phyloP scores from a whole-genome alignment of 2,113 vertebrate genomes.

The Arenaria interpres region DNA sequence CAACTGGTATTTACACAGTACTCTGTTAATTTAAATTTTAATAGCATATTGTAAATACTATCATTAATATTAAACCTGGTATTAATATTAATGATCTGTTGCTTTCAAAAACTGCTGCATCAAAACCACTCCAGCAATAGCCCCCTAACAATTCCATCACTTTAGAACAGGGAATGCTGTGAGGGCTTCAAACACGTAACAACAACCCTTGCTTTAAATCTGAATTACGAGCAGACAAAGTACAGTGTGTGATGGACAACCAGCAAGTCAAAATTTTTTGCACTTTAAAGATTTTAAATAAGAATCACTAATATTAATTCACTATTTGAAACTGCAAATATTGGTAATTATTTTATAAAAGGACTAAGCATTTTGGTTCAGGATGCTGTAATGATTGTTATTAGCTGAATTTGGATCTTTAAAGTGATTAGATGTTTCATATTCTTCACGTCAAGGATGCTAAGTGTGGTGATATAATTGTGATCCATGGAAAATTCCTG shows the following conservation, averaged over 20 bases:
- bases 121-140: not conserved
- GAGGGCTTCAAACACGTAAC: not conserved
- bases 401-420: not conserved
- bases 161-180: not conserved
- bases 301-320: not conserved
- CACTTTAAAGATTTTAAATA: not conserved
- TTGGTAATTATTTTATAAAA: not conserved
- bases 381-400: not conserved
- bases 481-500: not conserved
- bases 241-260: not conserved
- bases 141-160: not conserved
- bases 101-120: not conserved
- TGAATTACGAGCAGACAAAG: not conserved
- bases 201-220: not conserved
- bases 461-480: not conserved
- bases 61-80: conserved; percentile 19
- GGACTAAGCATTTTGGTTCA: not conserved
- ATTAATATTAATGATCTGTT: not conserved
- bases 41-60: not conserved
- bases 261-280: not conserved
- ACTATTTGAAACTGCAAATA: not conserved
- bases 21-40: not conserved
- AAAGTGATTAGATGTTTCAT: not conserved
- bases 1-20: not conserved
- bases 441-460: not conserved